A percentile compares a stretch with the other conserved stretches of the same genome.
Evolutionary conservation across 2,888 invertebrate genomes (phyloP).

Genomic region (Brachycybe producta): DNA sequence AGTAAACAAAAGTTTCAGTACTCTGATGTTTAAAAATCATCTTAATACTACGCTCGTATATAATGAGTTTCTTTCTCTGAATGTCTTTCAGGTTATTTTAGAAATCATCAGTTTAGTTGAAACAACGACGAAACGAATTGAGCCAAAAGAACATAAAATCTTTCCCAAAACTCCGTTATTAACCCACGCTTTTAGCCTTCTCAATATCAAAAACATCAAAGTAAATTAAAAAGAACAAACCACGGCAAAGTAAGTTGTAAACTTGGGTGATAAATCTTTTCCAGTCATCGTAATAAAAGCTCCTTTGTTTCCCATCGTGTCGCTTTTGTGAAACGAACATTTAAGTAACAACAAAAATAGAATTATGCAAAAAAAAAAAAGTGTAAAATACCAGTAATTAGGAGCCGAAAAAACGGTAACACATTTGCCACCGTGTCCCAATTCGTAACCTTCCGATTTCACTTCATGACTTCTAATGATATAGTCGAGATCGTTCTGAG

Average conservation of each 20-base stretch:
- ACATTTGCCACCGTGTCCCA: slow-evolving; percentile 87
- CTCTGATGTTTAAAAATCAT: no score
- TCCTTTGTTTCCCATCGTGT: slow-evolving; percentile 97
- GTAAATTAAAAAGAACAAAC: slow-evolving; percentile 44
- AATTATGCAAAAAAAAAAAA: slow-evolving; percentile 1
- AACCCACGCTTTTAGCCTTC: not conserved
- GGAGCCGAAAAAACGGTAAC: slow-evolving; percentile 99
- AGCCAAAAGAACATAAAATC: not conserved
- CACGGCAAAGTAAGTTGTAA: slow-evolving; percentile 86
- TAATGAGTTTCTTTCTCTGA: no score
- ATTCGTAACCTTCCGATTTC: slow-evolving; percentile 89
- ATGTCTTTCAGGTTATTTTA: no score
- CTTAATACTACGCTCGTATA: no score
- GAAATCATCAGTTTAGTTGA: no score
- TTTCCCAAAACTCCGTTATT: not conserved
- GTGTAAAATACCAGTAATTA: slow-evolving; percentile 73
- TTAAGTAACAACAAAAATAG: slow-evolving; percentile 6
- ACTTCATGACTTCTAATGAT: slow-evolving; percentile 95
- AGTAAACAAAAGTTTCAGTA: no score
- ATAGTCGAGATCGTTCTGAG: slow-evolving; percentile 77
- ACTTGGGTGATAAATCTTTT: slow-evolving; percentile 76
- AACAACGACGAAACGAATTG: not conserved
- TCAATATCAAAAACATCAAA: not conserved
- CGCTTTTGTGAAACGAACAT: slow-evolving; percentile 48
- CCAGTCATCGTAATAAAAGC: slow-evolving; percentile 93